Evolutionary conservation across 2,797 vertebrate genomes (phyloP).

Genomic region (Coreius guichenoti): DNA sequence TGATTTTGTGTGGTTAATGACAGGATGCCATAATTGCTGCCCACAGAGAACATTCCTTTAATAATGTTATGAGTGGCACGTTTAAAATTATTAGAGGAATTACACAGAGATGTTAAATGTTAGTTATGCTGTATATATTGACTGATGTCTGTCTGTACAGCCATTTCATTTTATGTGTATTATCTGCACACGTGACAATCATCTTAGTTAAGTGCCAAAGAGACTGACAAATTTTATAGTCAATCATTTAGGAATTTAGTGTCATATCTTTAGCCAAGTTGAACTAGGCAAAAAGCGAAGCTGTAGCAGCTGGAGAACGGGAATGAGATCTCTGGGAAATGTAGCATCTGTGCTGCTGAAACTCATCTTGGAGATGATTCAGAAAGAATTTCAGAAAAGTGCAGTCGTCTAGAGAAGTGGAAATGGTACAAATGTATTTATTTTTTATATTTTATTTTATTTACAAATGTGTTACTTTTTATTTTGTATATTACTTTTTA

Average conservation of each 20-base stretch:
- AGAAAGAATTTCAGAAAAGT: neutral
- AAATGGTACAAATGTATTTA: neutral
- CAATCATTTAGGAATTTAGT: neutral
- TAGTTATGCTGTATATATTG: neutral
- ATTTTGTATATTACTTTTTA: neutral
- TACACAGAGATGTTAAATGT: neutral
- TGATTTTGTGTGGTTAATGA: neutral
- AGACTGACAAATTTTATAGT: neutral
- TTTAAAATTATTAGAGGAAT: neutral
- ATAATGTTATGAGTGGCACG: neutral
- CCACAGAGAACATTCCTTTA: neutral
- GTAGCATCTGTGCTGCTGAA: slow-evolving; percentile 7
- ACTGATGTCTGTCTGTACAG: neutral
- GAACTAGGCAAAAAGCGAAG: neutral
- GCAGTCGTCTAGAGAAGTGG: neutral
- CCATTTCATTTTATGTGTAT: neutral
- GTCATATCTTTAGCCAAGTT: slow-evolving; percentile 1
- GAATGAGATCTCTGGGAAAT: slow-evolving; percentile 1
- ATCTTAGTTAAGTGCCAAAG: neutral
- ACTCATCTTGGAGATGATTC: neutral
- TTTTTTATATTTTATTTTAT: neutral
- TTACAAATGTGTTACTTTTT: neutral
- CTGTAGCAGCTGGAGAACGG: slow-evolving; percentile 1
- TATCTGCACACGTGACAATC: neutral
- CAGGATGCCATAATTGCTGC: neutral